Conservation (phyloP, 2,888 invertebrate genomes). For the Drosophila melanocephala region DNA sequence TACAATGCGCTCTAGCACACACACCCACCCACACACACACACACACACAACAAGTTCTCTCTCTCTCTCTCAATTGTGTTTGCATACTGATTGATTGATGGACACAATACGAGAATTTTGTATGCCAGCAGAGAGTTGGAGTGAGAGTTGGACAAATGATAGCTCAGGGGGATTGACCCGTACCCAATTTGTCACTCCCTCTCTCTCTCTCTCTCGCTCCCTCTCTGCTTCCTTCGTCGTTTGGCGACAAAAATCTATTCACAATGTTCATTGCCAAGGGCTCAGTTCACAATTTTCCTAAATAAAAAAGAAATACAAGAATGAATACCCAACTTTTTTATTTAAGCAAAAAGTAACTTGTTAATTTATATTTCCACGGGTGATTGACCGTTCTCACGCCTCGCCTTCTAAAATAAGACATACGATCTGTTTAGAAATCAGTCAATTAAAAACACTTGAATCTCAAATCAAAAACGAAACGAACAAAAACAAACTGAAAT, state of each 20-base stretch:
- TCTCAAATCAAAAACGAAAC: background rate
- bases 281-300: background rate
- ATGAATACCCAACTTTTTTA: background rate
- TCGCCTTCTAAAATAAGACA: background rate
- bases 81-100: constrained; percentile 27
- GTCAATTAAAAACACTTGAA: constrained; percentile 10
- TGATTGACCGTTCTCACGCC: constrained; percentile 7
- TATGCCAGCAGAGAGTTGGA: background rate
- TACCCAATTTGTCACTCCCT: background rate
- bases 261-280: background rate
- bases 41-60: background rate
- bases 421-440: constrained; percentile 3
- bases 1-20: constrained; percentile 5
- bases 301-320: background rate
- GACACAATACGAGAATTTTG: constrained; percentile 8
- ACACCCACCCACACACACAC: background rate
- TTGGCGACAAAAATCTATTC: background rate
- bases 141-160: background rate
- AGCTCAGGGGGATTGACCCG: constrained; percentile 22
- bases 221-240: background rate
- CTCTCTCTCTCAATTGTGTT: constrained; percentile 3
- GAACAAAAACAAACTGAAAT: background rate
- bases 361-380: background rate
- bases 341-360: background rate
- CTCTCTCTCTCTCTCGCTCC: background rate